Conservation (phyloP, 2,888 invertebrate genomes). For the Pristionchus arcanus region DNA sequence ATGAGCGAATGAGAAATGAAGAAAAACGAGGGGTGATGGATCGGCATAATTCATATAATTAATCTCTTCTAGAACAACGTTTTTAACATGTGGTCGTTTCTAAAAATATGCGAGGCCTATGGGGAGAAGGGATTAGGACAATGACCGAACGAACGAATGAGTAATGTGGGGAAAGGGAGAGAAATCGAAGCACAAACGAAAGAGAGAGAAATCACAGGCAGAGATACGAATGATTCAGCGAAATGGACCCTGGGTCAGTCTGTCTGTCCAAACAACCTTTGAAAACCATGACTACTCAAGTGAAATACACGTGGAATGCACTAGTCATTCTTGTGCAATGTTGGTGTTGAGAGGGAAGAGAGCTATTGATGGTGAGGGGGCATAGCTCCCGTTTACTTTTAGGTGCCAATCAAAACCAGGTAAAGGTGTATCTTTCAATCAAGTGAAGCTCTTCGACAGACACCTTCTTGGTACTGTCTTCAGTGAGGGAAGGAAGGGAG, state of each 20-base stretch:
- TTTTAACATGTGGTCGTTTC: background rate
- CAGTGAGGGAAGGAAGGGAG: background rate
- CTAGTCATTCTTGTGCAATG: background rate
- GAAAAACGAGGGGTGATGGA: no score
- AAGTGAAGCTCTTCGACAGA: background rate
- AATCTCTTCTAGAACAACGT: no score
- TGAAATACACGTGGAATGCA: background rate
- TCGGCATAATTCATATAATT: no score
- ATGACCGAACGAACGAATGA: background rate
- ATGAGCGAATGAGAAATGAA: background rate
- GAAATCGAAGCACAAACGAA: background rate
- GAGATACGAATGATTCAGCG: background rate
- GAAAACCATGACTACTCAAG: background rate
- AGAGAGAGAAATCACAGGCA: background rate
- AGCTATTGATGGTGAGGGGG: background rate
- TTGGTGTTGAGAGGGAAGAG: background rate
- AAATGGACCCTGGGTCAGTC: background rate
- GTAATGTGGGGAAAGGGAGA: slow-evolving; percentile 7
- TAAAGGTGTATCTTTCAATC: background rate
- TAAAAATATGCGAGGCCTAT: background rate
- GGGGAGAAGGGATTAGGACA: background rate
- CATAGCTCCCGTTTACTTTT: background rate
- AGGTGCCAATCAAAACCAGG: background rate
- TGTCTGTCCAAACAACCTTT: background rate
- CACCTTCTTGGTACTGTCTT: no score